These are phyloP conservation scores for Gambelia wislizenii DNA, from an alignment of 2,797 vertebrate species.

Conservation along the genomic window DNA sequence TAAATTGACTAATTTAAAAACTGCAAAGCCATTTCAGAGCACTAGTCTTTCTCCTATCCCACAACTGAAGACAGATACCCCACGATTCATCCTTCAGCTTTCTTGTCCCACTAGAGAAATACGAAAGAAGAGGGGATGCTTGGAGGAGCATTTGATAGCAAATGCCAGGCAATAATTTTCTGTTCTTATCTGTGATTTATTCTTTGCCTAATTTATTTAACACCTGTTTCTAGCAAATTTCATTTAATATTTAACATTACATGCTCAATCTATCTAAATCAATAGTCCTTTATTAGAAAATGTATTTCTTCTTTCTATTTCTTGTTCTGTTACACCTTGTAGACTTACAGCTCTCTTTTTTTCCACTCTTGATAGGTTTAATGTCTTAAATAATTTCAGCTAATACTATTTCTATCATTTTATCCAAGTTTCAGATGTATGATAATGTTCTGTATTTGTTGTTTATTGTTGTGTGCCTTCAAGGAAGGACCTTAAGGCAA, in stretches of 20 bases:
- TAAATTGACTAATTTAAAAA: not conserved
- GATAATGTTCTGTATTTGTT: too few relatives aligned
- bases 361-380: too few relatives aligned
- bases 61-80: too few relatives aligned
- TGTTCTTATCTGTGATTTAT: not conserved
- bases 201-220: not conserved
- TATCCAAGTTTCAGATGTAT: too few relatives aligned
- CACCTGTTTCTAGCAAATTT: not conserved
- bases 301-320: not conserved
- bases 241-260: not conserved
- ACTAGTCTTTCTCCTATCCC: too few relatives aligned
- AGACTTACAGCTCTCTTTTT: too few relatives aligned
- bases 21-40: not conserved
- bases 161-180: not conserved
- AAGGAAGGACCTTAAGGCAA: too few relatives aligned
- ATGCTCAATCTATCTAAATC: not conserved
- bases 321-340: not conserved
- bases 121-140: not conserved
- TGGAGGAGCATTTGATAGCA: not conserved
- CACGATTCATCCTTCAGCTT: not conserved
- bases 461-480: too few relatives aligned
- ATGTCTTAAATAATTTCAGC: too few relatives aligned
- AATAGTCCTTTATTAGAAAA: not conserved
- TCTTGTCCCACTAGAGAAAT: not conserved
- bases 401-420: too few relatives aligned